Evolutionary conservation across 2,113 vertebrate genomes (phyloP), one percentile per base, ranked within the genome.

Genomic region (Oryzias celebensis): DNA sequence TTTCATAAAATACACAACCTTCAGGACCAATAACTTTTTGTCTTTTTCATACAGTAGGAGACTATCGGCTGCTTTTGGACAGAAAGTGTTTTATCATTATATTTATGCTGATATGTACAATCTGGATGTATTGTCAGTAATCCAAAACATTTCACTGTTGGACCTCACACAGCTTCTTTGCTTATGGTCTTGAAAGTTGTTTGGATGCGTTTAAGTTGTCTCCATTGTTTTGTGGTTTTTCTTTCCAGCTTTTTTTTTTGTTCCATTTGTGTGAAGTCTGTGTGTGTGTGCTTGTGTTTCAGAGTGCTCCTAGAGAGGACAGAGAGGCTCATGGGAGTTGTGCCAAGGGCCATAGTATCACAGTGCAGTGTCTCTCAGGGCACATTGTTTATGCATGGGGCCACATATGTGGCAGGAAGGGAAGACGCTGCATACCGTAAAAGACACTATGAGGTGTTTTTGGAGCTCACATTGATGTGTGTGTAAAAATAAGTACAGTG

Each of bases 321-420:
- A 83, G 75, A 71, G 76, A 85, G 82, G 75, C 86, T 88, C 87
- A 80, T 87, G 88, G 90, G 89, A 90, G 76, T 80, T 86, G 76
- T 82, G 87, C 86, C 85, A 73, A 87, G 86, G 91, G 88, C 84
- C 88, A 77, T 80, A 82, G 88, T 89, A 86, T 85, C 84, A 85
- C 73, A 85, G 71, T 89, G 72, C 65, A 80, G 74, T 81, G 82
- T 86, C 87, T 90, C 84, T 86, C 80, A 84, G 81, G 87, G 88
- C 84, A 84, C 85, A 87, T 88, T 89, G 84, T 89, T 89, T 88
- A 87, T 89, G 84, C 88, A 88, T 89, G 84, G 85, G 82, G 82
- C 78, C 86, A 85, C 84, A 82, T 86, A 81, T 88, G 80, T 83
- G 83, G 78, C 80, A 77, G 72, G 59, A 76, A 70, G 83, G 76